phyloP scores from a whole-genome alignment of 2,888 invertebrate genomes.

The Leptopilina myrica region DNA sequence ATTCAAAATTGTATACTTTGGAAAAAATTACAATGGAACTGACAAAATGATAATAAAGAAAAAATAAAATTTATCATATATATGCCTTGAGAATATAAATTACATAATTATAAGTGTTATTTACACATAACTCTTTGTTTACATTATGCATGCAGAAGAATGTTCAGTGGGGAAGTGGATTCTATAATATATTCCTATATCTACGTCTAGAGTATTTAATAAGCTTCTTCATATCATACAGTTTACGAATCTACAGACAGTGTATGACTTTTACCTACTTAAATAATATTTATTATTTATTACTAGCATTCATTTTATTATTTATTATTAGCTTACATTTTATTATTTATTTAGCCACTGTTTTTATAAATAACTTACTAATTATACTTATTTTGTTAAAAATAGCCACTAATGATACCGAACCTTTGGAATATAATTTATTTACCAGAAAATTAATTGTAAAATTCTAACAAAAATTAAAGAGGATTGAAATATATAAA shows the following conservation, averaged over 20 bases:
- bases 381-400: too few species aligned
- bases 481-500: too few species aligned
- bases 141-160: neutral
- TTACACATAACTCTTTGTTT: constrained; percentile 6
- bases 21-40: neutral
- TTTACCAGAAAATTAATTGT: too few species aligned
- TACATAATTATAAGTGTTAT: neutral
- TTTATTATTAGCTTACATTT: too few species aligned
- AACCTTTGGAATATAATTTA: too few species aligned
- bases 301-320: too few species aligned
- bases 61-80: neutral
- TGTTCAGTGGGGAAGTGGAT: neutral
- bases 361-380: too few species aligned
- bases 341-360: too few species aligned
- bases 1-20: too few species aligned
- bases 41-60: neutral
- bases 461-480: too few species aligned
- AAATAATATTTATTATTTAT: too few species aligned
- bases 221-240: neutral
- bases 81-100: constrained; percentile 1
- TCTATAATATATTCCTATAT: neutral
- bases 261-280: neutral
- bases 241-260: neutral
- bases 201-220: neutral
- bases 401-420: too few species aligned